Evolutionary conservation across 2,888 invertebrate species (phyloP), one percentile per base, ranked within the genome.

Genomic region (Pomacea canaliculata): DNA sequence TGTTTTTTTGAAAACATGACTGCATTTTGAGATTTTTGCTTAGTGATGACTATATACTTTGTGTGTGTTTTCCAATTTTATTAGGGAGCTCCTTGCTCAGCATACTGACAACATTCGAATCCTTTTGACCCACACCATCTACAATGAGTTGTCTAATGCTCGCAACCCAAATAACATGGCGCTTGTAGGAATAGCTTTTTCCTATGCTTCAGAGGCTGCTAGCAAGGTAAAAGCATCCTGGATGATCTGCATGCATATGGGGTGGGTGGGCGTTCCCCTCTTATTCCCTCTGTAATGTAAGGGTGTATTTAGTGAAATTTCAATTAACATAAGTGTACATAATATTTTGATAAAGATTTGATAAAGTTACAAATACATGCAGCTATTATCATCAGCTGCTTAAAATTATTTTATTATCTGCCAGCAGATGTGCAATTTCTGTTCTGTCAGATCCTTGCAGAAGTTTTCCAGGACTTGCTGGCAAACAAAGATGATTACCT

Each of bases 121-220:
- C 59, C 94, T 97, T 79, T 92, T 98, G 83, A 97, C 96, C 84
- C 95, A 96, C 89, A 96, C 97, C 0, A 95, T 98, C 77, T 97
- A 96, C 92, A 98, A 98, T 91, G 98, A 98, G 92, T 92, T 98
- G 82, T 97, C 97, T 0, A 89, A 89, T 18, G 95, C 95, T 87
- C 94, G 98, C 78, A 97, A 97, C 92, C 96, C 97, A 0, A 98
- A 97, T 92, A 98, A 98, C 91, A 96, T 98, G 95, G 94, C 96
- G 18, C 95, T 98, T 91, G 93, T 98, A 23, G 95, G 95, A 4
- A 95, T 96, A 16, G 94, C 98, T 91, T 96, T 98, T 88, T 95
- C 96, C 91, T 94, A 95, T 48, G 93, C 95, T 79, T 94, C 96
- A 7, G 95, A 96, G 83, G 93, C 93, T 67, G 95, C 97, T 71